A percentile compares a stretch with the other conserved stretches of the same genome.
phyloP scores from a whole-genome alignment of 2,797 vertebrate species.

The Molothrus aeneus region DNA sequence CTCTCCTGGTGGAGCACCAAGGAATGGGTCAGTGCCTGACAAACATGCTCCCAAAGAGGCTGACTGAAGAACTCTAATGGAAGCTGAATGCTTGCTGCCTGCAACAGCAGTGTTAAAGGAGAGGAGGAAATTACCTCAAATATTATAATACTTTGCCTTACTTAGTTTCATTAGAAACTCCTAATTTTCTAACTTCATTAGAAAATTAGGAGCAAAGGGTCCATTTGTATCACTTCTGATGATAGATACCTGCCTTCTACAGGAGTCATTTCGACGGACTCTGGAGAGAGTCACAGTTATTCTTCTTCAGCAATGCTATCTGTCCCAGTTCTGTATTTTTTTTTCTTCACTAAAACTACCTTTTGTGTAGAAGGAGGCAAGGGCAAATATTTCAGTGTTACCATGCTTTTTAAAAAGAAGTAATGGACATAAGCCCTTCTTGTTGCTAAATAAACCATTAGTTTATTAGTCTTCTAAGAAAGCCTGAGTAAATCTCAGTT shows the following conservation, averaged over 20 bases:
- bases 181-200: too few relatives aligned
- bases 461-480: background rate
- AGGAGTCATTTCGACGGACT: background rate
- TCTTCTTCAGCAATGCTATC: background rate
- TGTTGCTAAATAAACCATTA: background rate
- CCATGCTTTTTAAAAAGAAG: background rate
- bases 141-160: background rate
- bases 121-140: background rate
- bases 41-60: background rate
- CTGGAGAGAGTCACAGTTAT: background rate
- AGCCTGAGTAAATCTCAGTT: background rate
- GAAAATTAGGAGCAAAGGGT: background rate
- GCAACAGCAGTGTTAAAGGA: background rate
- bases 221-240: background rate
- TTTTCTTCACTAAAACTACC: rapidly evolving
- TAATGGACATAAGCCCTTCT: background rate
- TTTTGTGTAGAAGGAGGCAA: background rate
- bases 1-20: background rate
- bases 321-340: background rate
- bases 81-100: background rate
- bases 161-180: background rate
- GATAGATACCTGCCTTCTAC: background rate
- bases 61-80: background rate
- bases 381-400: background rate
- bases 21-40: background rate